These are phyloP conservation scores for Chelonus formosanus DNA, from an alignment of 2,888 invertebrate species.

Conservation along the genomic window DNA sequence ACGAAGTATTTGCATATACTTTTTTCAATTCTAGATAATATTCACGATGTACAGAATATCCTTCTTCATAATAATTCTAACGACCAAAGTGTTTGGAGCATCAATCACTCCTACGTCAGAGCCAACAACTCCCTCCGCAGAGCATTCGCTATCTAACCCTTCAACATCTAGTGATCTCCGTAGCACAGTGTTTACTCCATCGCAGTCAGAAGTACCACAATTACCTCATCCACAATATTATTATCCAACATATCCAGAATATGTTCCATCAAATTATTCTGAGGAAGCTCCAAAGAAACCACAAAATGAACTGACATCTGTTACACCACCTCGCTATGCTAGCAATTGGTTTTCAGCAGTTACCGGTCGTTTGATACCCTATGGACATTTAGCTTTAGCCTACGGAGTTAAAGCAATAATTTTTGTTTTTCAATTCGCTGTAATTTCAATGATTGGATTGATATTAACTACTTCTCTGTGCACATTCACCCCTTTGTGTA, in stretches of 20 bases:
- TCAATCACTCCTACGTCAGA: conserved; percentile 24
- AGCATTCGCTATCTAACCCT: neutral
- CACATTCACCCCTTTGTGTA: conserved; percentile 72
- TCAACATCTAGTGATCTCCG: too few species aligned
- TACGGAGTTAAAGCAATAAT: conserved; percentile 43
- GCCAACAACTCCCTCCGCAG: conserved; percentile 12
- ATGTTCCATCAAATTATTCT: conserved; percentile 25
- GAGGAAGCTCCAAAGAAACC: conserved; percentile 46
- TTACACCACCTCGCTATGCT: conserved; percentile 17
- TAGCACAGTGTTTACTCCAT: neutral
- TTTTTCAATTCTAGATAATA: too few species aligned
- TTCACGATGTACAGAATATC: too few species aligned
- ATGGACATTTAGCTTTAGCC: conserved; percentile 41
- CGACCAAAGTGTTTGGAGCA: neutral
- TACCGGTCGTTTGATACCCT: conserved; percentile 42
- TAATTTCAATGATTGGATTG: conserved; percentile 67
- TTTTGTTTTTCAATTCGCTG: conserved; percentile 39
- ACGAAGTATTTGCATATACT: too few species aligned
- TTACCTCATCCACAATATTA: conserved; percentile 30
- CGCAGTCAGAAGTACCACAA: neutral
- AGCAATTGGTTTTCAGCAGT: conserved; percentile 38
- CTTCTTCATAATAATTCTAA: too few species aligned
- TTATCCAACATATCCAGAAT: conserved; percentile 47
- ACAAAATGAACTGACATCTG: conserved; percentile 45
- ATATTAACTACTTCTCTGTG: conserved; percentile 70